These are phyloP conservation scores for Adineta ricciae DNA, from an alignment of 2,888 invertebrate genomes.

Conservation along the genomic window DNA sequence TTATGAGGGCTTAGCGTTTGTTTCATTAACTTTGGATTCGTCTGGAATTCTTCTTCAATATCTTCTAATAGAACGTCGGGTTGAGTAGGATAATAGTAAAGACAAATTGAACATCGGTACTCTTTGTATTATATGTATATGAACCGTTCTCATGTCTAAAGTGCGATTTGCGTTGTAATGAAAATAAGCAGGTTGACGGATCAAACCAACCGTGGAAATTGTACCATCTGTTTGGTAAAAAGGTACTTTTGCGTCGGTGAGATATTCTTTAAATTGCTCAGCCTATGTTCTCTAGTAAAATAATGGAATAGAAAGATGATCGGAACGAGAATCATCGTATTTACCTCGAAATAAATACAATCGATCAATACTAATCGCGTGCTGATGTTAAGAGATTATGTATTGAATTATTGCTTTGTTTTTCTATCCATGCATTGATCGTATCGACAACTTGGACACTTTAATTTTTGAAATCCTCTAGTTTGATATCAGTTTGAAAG, in stretches of 20 bases:
- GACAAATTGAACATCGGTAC: not conserved
- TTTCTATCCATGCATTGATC: too few species aligned
- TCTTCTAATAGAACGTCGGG: not conserved
- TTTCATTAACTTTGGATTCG: not conserved
- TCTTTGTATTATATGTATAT: constrained; percentile 15
- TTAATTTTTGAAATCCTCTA: too few species aligned
- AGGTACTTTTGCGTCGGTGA: not conserved
- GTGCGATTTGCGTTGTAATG: not conserved
- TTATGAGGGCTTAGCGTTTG: not conserved
- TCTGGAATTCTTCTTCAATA: not conserved
- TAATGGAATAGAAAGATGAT: too few species aligned
- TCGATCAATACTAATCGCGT: constrained; percentile 50
- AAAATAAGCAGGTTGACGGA: constrained; percentile 4
- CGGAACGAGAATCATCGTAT: too few species aligned
- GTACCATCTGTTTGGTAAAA: not conserved
- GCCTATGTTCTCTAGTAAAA: not conserved
- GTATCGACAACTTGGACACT: too few species aligned
- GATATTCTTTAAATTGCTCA: constrained; percentile 11
- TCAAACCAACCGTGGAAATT: constrained; percentile 11
- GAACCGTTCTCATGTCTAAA: not conserved
- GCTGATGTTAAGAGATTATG: constrained; percentile 61
- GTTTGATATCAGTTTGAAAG: too few species aligned
- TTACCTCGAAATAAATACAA: constrained; percentile 51
- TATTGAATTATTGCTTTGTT: constrained; percentile 60
- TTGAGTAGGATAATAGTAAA: constrained; percentile 26